Evolutionary conservation across 2,113 vertebrate species (phyloP), one percentile per base, ranked within the genome.

Genomic region (Boulengeromyrus knoepffleri): DNA sequence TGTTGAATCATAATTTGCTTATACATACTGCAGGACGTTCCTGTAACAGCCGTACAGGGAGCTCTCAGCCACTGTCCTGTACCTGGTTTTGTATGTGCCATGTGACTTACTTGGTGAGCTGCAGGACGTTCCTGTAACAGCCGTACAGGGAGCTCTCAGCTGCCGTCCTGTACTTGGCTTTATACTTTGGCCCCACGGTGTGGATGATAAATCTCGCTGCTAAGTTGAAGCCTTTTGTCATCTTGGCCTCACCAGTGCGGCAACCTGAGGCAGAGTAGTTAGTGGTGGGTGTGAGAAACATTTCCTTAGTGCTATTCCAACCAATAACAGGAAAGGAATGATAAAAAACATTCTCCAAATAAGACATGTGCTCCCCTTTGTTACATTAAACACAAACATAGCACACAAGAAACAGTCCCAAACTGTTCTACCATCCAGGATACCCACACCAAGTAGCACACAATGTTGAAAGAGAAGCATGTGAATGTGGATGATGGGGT

Each of bases 171-270:
- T 99, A 99, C 90, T 97, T 97, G 93, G 95, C 95, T 93, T 99
- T 99, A 93, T 97, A 99, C 90, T 99, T 99, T 5, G 99, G 99
- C 39, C 98, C 99, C 92, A 99, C 99, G 0, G 99, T 99, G 94
- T 99, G 98, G 90, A 99, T 96, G 95, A 99, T 99, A 95, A 97
- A 99, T 53, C 98, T 95, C 0, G 98, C 97, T 0, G 98, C 98
- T 92, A 99, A 94, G 88, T 96, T 97, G 92, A 99, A 99, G 0
- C 98, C 98, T 93, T 99, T 98, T 0, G 99, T 99, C 92, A 99
- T 94, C 91, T 99, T 99, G 1, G 97, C 98, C 93, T 99, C 99
- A 0, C 98, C 99, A 0, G 99, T 99, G 90, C 98, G 97, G 93
- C 99, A 99, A 50, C 98, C 99, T 99, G 93, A 6, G 36, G 74